Evolutionary conservation across 2,113 vertebrate species (phyloP).

Genomic region (Hipposideros armiger): DNA sequence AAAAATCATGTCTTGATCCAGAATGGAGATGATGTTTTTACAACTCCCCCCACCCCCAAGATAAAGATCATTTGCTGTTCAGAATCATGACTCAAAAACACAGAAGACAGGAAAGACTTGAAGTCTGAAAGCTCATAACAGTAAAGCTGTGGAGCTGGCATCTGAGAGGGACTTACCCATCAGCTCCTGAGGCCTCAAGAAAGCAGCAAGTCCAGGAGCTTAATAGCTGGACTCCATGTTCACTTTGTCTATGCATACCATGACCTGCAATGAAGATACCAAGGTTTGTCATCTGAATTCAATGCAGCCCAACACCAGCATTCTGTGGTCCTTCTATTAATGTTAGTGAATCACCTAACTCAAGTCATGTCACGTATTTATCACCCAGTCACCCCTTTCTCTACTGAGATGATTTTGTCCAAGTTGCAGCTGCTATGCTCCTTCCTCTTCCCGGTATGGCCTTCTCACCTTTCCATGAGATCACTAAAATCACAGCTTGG

Average conservation of each 20-base stretch:
- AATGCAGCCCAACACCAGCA: fast-evolving
- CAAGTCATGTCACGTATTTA: background rate
- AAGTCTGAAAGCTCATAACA: too few relatives aligned
- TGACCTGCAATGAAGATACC: background rate
- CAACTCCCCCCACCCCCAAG: background rate
- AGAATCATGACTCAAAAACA: background rate
- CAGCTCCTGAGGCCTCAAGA: too few relatives aligned
- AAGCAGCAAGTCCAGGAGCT: too few relatives aligned
- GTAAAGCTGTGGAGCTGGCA: too few relatives aligned
- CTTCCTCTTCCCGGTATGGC: background rate
- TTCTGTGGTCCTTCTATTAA: background rate
- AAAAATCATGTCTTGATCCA: background rate
- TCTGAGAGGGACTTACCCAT: too few relatives aligned
- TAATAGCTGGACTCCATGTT: too few relatives aligned
- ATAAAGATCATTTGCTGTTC: background rate
- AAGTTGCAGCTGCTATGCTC: background rate
- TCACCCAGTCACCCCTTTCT: constrained; percentile 9
- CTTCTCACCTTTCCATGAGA: constrained; percentile 58
- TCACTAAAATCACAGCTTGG: background rate
- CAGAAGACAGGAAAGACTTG: too few relatives aligned
- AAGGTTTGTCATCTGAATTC: background rate
- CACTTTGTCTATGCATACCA: too few relatives aligned
- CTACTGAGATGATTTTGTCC: constrained; percentile 40
- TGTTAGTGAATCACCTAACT: background rate
- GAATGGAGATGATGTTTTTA: background rate